phyloP scores from a whole-genome alignment of 2,888 invertebrate genomes.

The Auanema freiburgensis region DNA sequence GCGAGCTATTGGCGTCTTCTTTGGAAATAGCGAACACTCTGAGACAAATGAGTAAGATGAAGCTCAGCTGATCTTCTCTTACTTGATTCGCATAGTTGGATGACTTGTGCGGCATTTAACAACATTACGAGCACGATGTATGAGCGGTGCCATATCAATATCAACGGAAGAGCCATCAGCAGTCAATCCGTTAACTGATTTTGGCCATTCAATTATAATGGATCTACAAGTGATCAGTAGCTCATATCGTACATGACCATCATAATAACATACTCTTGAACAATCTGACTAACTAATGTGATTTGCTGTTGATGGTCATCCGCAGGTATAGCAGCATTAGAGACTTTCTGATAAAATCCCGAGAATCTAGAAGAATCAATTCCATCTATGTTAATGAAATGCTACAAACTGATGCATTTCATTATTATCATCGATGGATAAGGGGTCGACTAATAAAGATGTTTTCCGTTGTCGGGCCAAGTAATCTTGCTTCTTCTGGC shows the following conservation, averaged over 20 bases:
- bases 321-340: constrained; percentile 21
- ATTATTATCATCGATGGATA: constrained; percentile 22
- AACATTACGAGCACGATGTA: constrained; percentile 52
- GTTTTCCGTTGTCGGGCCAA: constrained; percentile 31
- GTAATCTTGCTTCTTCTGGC: constrained; percentile 36
- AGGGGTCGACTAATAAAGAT: constrained; percentile 35
- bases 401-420: constrained; percentile 32
- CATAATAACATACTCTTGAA: constrained; percentile 36
- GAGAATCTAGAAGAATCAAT: no score
- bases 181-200: constrained; percentile 29
- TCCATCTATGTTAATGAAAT: constrained; percentile 14
- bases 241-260: no score
- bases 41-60: constrained; percentile 3
- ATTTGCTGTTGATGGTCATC: constrained; percentile 35
- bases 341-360: constrained; percentile 24
- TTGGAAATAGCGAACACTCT: constrained; percentile 47
- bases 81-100: constrained; percentile 57
- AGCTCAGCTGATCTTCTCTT: no score
- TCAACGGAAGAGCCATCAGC: constrained; percentile 28
- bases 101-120: constrained; percentile 53
- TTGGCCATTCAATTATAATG: constrained; percentile 50
- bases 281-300: constrained; percentile 25
- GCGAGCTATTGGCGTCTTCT: constrained; percentile 20
- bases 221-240: constrained; percentile 28
- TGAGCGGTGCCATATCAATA: constrained; percentile 49